These are phyloP conservation scores for Zoanthus sansibaricus DNA, from an alignment of 92 coral and sea anemone species.

Conservation along the genomic window DNA sequence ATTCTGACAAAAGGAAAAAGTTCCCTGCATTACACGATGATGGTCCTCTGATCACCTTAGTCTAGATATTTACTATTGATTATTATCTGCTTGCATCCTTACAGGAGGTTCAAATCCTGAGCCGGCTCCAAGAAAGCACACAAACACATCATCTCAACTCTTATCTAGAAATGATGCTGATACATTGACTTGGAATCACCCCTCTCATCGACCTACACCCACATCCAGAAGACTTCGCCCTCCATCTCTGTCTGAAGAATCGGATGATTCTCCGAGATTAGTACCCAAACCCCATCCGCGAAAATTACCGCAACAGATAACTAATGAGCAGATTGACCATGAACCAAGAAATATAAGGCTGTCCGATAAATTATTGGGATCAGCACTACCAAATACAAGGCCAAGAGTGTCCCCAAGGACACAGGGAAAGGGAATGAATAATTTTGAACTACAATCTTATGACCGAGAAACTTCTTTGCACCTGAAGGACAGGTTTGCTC, in stretches of 20 bases:
- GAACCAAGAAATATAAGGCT: not conserved
- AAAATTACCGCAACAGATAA: not conserved
- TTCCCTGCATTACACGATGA: not conserved
- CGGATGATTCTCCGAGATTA: constrained; percentile 48
- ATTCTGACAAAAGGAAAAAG: no score
- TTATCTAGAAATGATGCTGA: constrained; percentile 12
- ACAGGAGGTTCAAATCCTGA: constrained; percentile 5
- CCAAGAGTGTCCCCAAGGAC: constrained; percentile 37
- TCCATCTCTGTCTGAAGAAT: constrained; percentile 34
- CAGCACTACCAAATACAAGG: not conserved
- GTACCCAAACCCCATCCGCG: constrained; percentile 43
- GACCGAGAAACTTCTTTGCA: not conserved
- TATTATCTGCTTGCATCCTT: not conserved
- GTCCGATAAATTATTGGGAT: not conserved
- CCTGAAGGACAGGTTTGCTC: not conserved
- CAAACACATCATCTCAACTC: constrained; percentile 8
- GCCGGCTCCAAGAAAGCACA: constrained; percentile 32
- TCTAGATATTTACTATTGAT: not conserved
- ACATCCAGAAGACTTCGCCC: constrained; percentile 61
- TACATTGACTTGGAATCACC: constrained; percentile 10
- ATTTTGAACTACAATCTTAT: no score
- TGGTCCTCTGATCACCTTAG: not conserved
- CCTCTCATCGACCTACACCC: constrained; percentile 45
- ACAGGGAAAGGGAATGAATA: not conserved
- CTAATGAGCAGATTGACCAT: constrained; percentile 1